These are phyloP conservation scores for Nyctibius grandis DNA, from an alignment of 2,797 vertebrate genomes.

Conservation along the genomic window DNA sequence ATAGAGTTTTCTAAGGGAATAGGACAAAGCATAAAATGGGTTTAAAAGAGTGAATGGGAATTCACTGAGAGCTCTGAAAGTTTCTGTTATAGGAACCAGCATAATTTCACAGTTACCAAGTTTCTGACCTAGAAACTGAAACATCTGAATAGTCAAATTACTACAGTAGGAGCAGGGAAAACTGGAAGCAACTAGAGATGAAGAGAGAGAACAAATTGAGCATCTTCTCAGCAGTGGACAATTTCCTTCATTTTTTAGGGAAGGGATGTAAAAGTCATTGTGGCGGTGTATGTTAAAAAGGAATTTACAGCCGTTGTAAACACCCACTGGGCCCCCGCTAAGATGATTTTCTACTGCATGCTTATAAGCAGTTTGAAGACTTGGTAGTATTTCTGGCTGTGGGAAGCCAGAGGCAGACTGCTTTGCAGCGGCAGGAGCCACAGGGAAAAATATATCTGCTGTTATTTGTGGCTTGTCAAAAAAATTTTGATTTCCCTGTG, in stretches of 20 bases:
- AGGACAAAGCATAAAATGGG: not conserved
- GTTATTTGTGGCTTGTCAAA: not conserved
- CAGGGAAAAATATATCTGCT: not conserved
- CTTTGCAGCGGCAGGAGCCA: not conserved
- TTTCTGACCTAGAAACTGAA: not conserved
- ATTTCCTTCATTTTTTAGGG: not conserved
- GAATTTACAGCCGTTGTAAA: not conserved
- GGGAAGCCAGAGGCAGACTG: not conserved
- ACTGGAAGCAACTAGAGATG: not conserved
- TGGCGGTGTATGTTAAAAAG: not conserved
- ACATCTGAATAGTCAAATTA: not conserved
- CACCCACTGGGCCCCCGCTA: not conserved
- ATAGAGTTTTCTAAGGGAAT: not conserved
- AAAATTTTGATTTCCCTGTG: not conserved
- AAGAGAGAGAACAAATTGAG: not conserved
- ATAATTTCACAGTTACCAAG: not conserved
- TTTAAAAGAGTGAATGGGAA: not conserved
- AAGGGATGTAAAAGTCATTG: not conserved
- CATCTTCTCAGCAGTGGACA: not conserved
- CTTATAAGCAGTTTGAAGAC: not conserved
- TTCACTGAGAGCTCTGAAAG: not conserved
- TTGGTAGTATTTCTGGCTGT: not conserved
- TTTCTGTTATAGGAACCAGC: not conserved
- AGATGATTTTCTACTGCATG: not conserved
- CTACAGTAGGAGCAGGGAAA: not conserved